Conservation (phyloP, 2,797 vertebrate species). For the Lithobates sylvaticus region DNA sequence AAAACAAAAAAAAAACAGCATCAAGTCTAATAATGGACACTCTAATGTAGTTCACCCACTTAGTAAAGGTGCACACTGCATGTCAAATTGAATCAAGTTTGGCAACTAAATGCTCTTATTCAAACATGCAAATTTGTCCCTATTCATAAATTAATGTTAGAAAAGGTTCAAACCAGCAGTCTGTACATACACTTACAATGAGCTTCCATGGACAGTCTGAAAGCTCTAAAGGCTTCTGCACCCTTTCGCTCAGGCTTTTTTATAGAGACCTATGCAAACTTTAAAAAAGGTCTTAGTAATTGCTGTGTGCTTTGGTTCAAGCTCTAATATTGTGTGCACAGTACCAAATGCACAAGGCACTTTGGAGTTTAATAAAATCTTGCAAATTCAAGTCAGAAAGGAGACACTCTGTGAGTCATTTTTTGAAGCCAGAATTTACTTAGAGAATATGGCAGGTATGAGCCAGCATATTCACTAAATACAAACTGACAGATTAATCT, state of each 20-base stretch:
- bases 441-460: background rate
- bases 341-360: conserved; percentile 2
- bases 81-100: conserved; percentile 35
- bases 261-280: conserved; percentile 15
- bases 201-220: conserved; percentile 15
- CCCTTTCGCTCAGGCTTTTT: conserved; percentile 15
- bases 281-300: conserved; percentile 6
- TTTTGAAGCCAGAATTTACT: background rate
- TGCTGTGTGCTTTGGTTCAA: conserved; percentile 5
- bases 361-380: background rate
- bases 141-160: conserved; percentile 28
- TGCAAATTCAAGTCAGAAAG: background rate
- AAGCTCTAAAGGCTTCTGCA: conserved; percentile 11
- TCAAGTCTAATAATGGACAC: conserved; percentile 47
- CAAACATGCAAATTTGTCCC: conserved; percentile 43
- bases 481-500: background rate
- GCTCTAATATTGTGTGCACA: background rate
- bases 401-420: conserved; percentile 3
- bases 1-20: conserved; percentile 23
- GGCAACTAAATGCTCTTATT: conserved; percentile 35
- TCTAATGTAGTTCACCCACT: conserved; percentile 37
- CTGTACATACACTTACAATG: background rate
- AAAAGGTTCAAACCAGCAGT: conserved; percentile 26
- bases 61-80: conserved; percentile 25
- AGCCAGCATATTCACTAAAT: background rate